A percentile compares a stretch with the other conserved stretches of the same genome.
phyloP scores from a whole-genome alignment of 2,113 vertebrate genomes.

The Gadus macrocephalus region DNA sequence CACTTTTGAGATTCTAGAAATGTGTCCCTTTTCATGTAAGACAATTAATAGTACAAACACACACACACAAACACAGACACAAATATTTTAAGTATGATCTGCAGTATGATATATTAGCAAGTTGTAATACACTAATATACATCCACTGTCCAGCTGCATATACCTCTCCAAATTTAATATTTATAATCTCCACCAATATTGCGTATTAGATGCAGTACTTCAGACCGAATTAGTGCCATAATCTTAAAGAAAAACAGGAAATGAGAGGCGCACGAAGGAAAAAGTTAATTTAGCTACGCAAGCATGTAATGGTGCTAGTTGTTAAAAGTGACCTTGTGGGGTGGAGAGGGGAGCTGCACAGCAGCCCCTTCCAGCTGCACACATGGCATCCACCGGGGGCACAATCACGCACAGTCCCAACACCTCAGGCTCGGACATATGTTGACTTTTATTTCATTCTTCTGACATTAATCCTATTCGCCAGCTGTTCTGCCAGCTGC shows the following conservation, averaged over 20 bases:
- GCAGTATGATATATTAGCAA: neutral
- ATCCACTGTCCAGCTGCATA: no score
- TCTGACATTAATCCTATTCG: constrained; percentile 99
- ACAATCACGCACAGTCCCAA: constrained; percentile 96
- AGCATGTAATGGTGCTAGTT: constrained; percentile 84
- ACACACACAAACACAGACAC: neutral
- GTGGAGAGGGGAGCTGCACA: constrained; percentile 80
- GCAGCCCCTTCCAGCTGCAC: constrained; percentile 95
- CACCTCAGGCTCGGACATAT: constrained; percentile 99
- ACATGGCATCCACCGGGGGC: constrained; percentile 97
- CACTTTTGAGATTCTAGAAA: constrained; percentile 42
- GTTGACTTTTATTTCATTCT: constrained; percentile 99
- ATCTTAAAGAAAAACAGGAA: constrained; percentile 24
- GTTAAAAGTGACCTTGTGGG: constrained; percentile 98
- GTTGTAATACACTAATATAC: no score
- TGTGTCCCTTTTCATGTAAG: constrained; percentile 15
- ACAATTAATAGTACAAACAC: neutral
- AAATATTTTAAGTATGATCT: constrained; percentile 6
- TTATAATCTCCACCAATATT: no score
- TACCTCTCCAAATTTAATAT: no score
- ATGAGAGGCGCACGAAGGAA: constrained; percentile 38
- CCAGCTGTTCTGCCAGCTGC: constrained; percentile 99
- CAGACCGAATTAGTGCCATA: constrained; percentile 17
- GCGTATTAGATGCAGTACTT: no score
- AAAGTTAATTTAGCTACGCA: constrained; percentile 82